Evolutionary conservation across 2,888 invertebrate genomes (phyloP), one percentile per base, ranked within the genome.

Genomic region (Parochlus steinenii): DNA sequence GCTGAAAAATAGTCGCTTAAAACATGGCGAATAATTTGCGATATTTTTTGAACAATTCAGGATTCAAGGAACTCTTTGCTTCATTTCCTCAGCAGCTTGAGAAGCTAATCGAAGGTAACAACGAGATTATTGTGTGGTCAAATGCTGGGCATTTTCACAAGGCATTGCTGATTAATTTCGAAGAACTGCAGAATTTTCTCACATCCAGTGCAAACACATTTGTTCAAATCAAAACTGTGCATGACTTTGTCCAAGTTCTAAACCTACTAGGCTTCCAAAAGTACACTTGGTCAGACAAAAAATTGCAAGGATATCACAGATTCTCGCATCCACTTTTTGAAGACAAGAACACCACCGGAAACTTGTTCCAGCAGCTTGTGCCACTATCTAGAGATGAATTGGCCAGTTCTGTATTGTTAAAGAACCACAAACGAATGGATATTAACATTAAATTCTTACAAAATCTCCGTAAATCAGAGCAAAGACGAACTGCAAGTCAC

Each of bases 161-260:
- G 4, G 30, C 16, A 15, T 5, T 36, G 3, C n/a, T 23, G 4
- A 23, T 36, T 18, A 12, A 29, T 17, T 5, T 17, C 5, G n/a
- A 3, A 5, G 10, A 28, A n/a, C 14, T 36, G 3, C 5, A n/a
- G 3, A 19, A 36, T 7, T 30, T 24, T 18, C 15, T 36, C 8
- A 5, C 10, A 16, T 29, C 36, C 7, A 6, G 15, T 2, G 23
- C n/a, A n/a, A 24, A 29, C 3, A 15, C 14, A 3, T 36, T 36
- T 18, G 7, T n/a, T n/a, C n/a, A 16, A 11, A 12, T 30, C 6
- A 5, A 10, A 4, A 16, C 12, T 5, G 4, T 30, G 3, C 17
- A 26, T 6, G 36, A 36, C 12, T 36, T 36, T 18, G 6, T 30
- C 6, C 18, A 29, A n/a, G 22, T 24, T 8, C 20, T 36, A 3